These are phyloP conservation scores for Paraescarpia echinospica DNA, from an alignment of 1,140 invertebrate species.

Conservation along the genomic window DNA sequence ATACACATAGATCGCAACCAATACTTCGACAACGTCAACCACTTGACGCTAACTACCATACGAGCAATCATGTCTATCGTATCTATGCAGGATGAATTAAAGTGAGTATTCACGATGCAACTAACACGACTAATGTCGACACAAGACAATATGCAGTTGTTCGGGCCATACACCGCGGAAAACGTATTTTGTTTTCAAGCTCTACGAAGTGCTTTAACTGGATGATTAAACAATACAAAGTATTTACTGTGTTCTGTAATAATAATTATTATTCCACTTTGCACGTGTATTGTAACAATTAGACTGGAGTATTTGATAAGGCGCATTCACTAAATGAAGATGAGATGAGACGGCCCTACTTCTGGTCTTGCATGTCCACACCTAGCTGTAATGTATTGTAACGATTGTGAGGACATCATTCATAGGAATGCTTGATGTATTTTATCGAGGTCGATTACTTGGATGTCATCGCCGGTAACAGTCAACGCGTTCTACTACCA, in stretches of 20 bases:
- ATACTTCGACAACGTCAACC: not conserved
- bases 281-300: too few relatives aligned
- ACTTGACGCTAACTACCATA: not conserved
- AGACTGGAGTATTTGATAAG: too few relatives aligned
- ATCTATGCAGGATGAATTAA: not conserved
- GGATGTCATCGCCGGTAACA: not conserved
- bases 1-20: not conserved
- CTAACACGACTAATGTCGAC: not conserved
- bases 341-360: too few relatives aligned
- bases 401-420: not conserved
- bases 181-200: not conserved
- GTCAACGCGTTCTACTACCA: slow-evolving; percentile 5
- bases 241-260: not conserved
- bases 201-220: not conserved
- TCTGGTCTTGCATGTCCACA: too few relatives aligned
- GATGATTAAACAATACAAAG: too few relatives aligned
- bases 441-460: not conserved
- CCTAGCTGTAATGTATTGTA: not conserved
- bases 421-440: not conserved
- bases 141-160: too few relatives aligned
- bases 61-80: not conserved
- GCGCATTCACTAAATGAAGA: too few relatives aligned
- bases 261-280: not conserved
- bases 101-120: not conserved
- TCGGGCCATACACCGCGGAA: not conserved